Evolutionary conservation across 2,113 vertebrate genomes (phyloP).

Genomic region (Calonectris borealis): DNA sequence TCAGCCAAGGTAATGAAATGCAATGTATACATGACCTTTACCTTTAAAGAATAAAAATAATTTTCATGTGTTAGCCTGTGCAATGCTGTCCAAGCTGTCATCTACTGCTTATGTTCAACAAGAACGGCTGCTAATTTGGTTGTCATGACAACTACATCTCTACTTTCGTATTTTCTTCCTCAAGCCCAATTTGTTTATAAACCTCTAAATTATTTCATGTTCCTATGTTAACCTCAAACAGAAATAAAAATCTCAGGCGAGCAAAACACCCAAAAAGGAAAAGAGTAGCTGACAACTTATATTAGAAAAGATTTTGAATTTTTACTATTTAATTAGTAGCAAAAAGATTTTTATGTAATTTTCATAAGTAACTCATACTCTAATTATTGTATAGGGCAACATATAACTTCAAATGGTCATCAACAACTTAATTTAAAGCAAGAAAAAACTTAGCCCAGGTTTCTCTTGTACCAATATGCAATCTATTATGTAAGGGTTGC

Average conservation of each 20-base stretch:
- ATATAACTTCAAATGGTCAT: neutral
- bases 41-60: neutral
- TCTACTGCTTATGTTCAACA: neutral
- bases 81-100: neutral
- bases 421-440: neutral
- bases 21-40: neutral
- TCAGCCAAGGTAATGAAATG: neutral
- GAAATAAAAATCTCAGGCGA: neutral
- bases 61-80: neutral
- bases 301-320: neutral
- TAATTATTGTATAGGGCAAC: neutral
- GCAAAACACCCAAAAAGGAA: neutral
- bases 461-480: neutral
- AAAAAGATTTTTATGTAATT: neutral
- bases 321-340: neutral
- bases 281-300: neutral
- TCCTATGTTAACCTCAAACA: neutral
- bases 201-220: neutral
- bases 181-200: neutral
- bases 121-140: neutral
- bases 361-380: neutral
- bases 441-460: neutral
- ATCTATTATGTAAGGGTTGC: neutral
- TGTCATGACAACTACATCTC: neutral
- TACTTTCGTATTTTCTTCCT: neutral